Base-by-base conservation (phyloP, 2,888 invertebrate genomes). In the Tenthredo scrophulariae region DNA sequence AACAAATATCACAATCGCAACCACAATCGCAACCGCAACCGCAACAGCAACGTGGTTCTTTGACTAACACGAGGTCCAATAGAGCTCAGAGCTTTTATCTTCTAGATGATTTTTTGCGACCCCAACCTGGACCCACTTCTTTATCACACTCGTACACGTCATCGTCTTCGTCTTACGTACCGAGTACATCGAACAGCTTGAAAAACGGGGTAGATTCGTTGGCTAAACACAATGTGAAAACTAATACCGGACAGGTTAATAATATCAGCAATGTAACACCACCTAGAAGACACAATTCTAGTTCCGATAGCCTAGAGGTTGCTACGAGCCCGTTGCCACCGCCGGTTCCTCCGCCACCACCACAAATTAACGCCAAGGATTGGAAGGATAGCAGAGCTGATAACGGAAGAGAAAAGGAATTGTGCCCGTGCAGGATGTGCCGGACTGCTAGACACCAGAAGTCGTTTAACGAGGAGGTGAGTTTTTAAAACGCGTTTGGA, bases 41-140 rank as follows among this genome's bases (percentile, higher is more conserved):
- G 86, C 18, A 58, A 84, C 50, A 86, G 87, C 50, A 86, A 88
- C 74, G 74, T 5, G 74, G 65, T 43, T 80, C 3, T 87, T 88
- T 89, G 1, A 87, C 89, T 18, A 88, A 91, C 15, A 90, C 91
- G 22, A 91, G 93, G 84, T 92, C 93, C 4, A 92, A 90, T 33
- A 89, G 93, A 29, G 93, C 94, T 4, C 94, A 94, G 87, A 94
- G 94, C 86, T 94, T 94, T 87, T 94, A 94, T 89, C 92, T 94
- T 15, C 89, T 94, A 33, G 94, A 94, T 85, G 94, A 94, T 86
- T 94, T 94, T 85, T 89, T 94, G 72, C 91, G 93, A 22, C 94
- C 94, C 0, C 91, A 91, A 85, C 92, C 92, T 1, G 87, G 37
- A 86, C 87, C 84, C 84, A 86, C 79, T 86, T 89, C 77, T 87